phyloP scores from a whole-genome alignment of 2,888 invertebrate genomes.

The Apamea sordens region DNA sequence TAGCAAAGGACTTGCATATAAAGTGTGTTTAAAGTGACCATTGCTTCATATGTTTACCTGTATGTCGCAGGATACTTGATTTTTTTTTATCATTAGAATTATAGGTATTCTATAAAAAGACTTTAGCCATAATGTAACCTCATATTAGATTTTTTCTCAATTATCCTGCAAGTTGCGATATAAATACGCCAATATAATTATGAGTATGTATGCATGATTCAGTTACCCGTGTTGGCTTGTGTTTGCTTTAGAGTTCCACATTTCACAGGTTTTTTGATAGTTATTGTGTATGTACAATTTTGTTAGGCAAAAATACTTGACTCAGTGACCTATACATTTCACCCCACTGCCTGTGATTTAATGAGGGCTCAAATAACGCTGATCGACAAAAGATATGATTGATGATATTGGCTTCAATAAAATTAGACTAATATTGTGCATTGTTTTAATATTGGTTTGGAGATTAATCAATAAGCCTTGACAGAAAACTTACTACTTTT shows the following conservation, averaged over 20 bases:
- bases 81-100: neutral
- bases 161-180: neutral
- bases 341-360: neutral
- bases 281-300: too few species aligned
- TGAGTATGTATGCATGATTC: neutral
- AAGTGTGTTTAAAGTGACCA: neutral
- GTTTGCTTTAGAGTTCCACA: neutral
- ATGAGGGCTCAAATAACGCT: slow-evolving; percentile 1
- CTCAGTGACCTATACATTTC: slow-evolving; percentile 35
- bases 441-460: slow-evolving; percentile 29
- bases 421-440: slow-evolving; percentile 14
- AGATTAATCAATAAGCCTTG: slow-evolving; percentile 5
- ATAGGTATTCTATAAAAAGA: too few species aligned
- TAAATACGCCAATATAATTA: neutral
- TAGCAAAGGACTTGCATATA: too few species aligned
- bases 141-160: neutral
- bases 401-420: slow-evolving; percentile 24
- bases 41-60: neutral
- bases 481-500: neutral
- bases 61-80: too few species aligned
- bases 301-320: neutral
- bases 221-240: neutral
- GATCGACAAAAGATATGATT: slow-evolving; percentile 25
- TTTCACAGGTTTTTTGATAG: neutral
- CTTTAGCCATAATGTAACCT: too few species aligned